Evolutionary conservation across 2,888 invertebrate genomes (phyloP).

Genomic region (Therioaphis trifolii): DNA sequence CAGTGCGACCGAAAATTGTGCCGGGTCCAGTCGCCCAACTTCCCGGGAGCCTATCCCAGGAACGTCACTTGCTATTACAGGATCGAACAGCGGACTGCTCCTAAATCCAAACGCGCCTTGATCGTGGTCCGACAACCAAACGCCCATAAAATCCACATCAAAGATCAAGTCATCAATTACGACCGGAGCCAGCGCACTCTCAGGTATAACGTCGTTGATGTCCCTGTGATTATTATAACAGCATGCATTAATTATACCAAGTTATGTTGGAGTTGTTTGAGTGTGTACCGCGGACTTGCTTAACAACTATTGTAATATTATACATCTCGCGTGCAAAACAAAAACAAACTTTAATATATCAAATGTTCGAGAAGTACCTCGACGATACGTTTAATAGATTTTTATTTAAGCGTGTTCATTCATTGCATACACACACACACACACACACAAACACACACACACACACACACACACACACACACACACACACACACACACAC

Average conservation of each 20-base stretch:
- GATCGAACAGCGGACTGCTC: constrained; percentile 73
- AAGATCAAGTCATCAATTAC: constrained; percentile 81
- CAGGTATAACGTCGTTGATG: no score
- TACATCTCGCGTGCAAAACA: neutral
- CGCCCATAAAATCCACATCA: constrained; percentile 82
- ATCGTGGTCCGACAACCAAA: constrained; percentile 81
- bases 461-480: no score
- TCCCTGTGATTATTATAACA: no score
- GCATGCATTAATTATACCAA: neutral
- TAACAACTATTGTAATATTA: neutral
- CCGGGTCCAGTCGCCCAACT: constrained; percentile 88
- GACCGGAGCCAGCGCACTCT: constrained; percentile 81
- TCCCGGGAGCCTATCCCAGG: constrained; percentile 88
- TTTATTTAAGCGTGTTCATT: no score
- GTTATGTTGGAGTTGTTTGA: neutral
- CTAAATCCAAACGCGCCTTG: constrained; percentile 80
- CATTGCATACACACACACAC: no score
- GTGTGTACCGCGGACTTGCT: neutral
- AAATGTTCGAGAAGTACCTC: neutral
- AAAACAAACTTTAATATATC: neutral
- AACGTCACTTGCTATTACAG: constrained; percentile 86
- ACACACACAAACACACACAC: no score
- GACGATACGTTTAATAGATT: neutral
- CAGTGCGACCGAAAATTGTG: constrained; percentile 79
- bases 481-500: no score